A percentile compares a stretch with the other conserved stretches of the same genome.
Conservation (phyloP, 2,888 invertebrate genomes). For the Caenorhabditis afra region DNA sequence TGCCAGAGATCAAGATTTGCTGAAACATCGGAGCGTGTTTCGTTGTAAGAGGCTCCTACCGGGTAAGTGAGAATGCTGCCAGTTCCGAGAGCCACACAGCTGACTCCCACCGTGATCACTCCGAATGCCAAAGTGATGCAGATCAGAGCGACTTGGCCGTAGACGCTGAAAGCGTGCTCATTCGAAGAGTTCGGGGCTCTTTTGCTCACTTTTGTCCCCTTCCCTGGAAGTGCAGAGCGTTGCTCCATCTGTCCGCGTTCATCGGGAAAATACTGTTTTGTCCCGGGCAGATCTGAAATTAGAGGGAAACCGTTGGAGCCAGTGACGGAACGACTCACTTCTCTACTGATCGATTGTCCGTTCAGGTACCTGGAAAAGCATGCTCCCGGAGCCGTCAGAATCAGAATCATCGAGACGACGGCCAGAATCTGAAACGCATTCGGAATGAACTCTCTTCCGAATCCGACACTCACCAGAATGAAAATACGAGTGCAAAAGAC, state of each 20-base stretch:
- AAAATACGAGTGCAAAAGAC: constrained; percentile 77
- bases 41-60: constrained; percentile 37
- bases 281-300: constrained; percentile 77
- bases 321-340: constrained; percentile 11
- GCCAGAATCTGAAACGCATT: constrained; percentile 69
- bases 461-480: constrained; percentile 75
- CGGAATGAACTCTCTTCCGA: no score
- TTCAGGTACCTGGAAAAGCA: constrained; percentile 78
- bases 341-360: constrained; percentile 69
- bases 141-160: constrained; percentile 80
- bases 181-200: background rate
- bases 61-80: constrained; percentile 67
- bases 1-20: constrained; percentile 75
- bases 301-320: no score
- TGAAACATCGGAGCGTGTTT: constrained; percentile 52
- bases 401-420: constrained; percentile 77
- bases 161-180: constrained; percentile 78
- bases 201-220: constrained; percentile 77
- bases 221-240: constrained; percentile 79
- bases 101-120: constrained; percentile 74
- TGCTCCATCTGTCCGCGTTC: constrained; percentile 80
- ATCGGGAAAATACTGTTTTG: constrained; percentile 80
- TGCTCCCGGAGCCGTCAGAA: constrained; percentile 80
- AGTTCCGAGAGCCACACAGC: constrained; percentile 76
- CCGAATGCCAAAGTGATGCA: constrained; percentile 77